Evolutionary conservation across 1,140 invertebrate genomes (phyloP).

Genomic region (Oncopeltus fasciatus): DNA sequence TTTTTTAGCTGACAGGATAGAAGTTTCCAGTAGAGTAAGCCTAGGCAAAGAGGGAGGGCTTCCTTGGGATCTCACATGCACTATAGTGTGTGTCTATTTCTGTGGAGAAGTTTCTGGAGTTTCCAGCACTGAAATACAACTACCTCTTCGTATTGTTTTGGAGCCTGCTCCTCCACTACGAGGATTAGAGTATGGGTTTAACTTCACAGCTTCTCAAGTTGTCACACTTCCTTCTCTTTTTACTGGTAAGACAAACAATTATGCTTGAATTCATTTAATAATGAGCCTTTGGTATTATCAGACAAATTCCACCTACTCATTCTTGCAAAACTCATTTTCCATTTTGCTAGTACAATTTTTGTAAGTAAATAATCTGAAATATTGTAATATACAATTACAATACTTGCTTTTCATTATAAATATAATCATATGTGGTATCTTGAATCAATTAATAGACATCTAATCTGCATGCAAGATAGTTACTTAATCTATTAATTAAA

Average conservation of each 20-base stretch:
- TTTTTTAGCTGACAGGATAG: constrained; percentile 1
- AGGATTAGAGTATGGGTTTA: constrained; percentile 7
- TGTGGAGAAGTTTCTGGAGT: constrained; percentile 3
- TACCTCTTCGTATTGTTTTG: constrained; percentile 12
- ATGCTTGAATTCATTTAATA: neutral
- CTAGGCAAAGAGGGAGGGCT: neutral
- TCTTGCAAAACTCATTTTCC: no score
- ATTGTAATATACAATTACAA: neutral
- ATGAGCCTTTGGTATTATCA: neutral
- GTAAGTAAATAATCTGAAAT: neutral
- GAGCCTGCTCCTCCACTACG: constrained; percentile 11
- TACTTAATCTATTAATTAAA: no score
- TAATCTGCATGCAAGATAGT: no score
- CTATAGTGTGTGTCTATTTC: constrained; percentile 7
- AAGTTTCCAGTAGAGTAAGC: neutral
- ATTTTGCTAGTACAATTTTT: neutral
- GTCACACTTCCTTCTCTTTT: constrained; percentile 14
- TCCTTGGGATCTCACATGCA: constrained; percentile 5
- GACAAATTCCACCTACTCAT: no score
- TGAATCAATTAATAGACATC: no score
- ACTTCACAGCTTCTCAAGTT: constrained; percentile 10
- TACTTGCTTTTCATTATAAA: neutral
- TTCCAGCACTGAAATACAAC: neutral
- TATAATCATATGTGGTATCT: neutral
- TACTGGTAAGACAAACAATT: constrained; percentile 9